Evolutionary conservation across 2,797 vertebrate species (phyloP).

Genomic region (Acestrorhynchus altus): DNA sequence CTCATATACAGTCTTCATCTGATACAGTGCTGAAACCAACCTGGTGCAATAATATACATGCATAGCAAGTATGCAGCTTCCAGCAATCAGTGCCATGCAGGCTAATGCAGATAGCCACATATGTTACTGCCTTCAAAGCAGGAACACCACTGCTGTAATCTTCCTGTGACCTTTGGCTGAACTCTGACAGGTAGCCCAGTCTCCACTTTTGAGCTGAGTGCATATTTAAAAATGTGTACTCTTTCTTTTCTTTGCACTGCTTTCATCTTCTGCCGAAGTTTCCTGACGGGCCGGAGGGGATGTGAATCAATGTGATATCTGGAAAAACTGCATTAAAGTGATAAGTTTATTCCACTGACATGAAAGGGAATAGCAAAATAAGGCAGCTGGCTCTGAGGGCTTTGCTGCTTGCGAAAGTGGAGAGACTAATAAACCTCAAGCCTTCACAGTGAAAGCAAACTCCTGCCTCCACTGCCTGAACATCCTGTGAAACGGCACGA

Average conservation of each 20-base stretch:
- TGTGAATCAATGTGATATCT: constrained; percentile 76
- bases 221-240: constrained; percentile 75
- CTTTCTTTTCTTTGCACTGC: constrained; percentile 52
- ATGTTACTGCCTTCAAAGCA: constrained; percentile 29
- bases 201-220: constrained; percentile 71
- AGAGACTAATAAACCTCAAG: constrained; percentile 76
- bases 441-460: constrained; percentile 64
- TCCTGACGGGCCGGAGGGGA: constrained; percentile 75
- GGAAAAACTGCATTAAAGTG: constrained; percentile 74
- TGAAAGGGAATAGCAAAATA: constrained; percentile 82
- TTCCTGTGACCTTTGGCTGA: constrained; percentile 71
- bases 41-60: constrained; percentile 25
- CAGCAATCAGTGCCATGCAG: not conserved
- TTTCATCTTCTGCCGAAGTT: constrained; percentile 80
- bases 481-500: constrained; percentile 49
- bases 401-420: constrained; percentile 65
- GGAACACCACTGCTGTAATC: constrained; percentile 45
- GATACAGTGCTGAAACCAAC: not conserved
- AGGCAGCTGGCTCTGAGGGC: constrained; percentile 75
- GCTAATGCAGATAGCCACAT: constrained; percentile 24
- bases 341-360: constrained; percentile 80
- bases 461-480: constrained; percentile 30
- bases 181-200: constrained; percentile 69
- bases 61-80: constrained; percentile 18
- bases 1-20: not conserved